Base-by-base conservation (phyloP, 2,888 invertebrate species). In the Pollenia angustigena region DNA sequence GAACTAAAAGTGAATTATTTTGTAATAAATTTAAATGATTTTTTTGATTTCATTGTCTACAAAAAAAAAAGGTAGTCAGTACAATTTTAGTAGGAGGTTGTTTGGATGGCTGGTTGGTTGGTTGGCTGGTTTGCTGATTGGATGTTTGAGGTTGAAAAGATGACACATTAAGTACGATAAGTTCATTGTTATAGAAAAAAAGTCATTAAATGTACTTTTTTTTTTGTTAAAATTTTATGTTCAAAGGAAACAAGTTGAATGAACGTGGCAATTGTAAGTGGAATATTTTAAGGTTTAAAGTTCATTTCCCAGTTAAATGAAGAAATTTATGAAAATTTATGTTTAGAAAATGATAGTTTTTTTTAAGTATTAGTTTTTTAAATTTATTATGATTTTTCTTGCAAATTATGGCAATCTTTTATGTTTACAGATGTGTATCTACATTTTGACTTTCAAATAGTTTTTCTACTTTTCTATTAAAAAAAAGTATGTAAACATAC, bases 1-100 rank as follows among this genome's bases (percentile, higher is more conserved):
- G 82, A 82, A 82, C 83, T 83, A 69, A 52, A n/a, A 52, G 54
- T 76, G 46, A 71, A 69, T 58, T 69, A 42, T 69, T 76, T 62
- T 18, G 54, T 76, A 82, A 76, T 78, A 83, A 78, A 83, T 62
- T 71, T 40, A 56, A 72, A 83, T 78, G 46, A 69, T 54, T 76
- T 75, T 44, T 60, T 62, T 71, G 32, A n/a, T 60, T 50, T 10
- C 48, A 11, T 12, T 46, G 40, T 18, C 2, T 44, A 16, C 18
- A 54, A 7, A 68, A 23, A 76, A 18, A 71, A 18, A 81, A 32
- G 14, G 23, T 14, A 72, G 44, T 42, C 3, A 60, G n/a, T 66
- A 8, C 7, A 46, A 50, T 79, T 58, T 79, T 50, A 62, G 80
- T 54, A 54, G 71, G 71, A 72, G 71, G 68, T 68, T 58, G 23